A percentile compares a stretch with the other conserved stretches of the same genome.
Evolutionary conservation across 2,888 invertebrate genomes (phyloP).

Genomic region (Apodemia zela): DNA sequence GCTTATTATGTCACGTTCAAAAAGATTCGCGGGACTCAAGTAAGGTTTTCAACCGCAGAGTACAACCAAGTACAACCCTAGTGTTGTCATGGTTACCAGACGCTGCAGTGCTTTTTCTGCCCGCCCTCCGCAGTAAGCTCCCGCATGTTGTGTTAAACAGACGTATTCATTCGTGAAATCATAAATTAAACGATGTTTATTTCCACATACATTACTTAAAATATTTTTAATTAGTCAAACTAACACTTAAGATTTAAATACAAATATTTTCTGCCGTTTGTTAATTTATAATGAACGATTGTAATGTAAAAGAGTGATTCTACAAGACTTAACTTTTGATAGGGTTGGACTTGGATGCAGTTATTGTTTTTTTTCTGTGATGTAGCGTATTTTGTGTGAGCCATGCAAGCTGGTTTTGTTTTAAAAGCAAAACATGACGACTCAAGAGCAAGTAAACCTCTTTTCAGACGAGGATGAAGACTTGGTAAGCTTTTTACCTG

Average conservation of each 20-base stretch:
- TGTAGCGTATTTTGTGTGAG: constrained; percentile 55
- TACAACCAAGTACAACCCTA: constrained; percentile 21
- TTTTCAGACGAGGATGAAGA: constrained; percentile 72
- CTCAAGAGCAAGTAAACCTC: constrained; percentile 66
- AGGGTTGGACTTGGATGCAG: constrained; percentile 60
- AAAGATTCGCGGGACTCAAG: constrained; percentile 16
- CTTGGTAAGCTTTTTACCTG: constrained; percentile 51
- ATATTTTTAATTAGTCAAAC: constrained; percentile 26
- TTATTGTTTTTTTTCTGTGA: constrained; percentile 58
- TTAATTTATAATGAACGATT: constrained; percentile 9
- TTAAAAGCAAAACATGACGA: constrained; percentile 61
- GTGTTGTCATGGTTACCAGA: constrained; percentile 66
- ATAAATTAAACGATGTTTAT: constrained; percentile 34
- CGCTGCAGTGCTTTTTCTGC: constrained; percentile 67
- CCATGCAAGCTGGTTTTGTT: constrained; percentile 53
- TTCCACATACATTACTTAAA: constrained; percentile 23
- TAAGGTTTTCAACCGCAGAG: constrained; percentile 20
- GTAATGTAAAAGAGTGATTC: background rate
- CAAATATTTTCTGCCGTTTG: constrained; percentile 23
- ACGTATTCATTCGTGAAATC: constrained; percentile 32
- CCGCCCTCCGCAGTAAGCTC: constrained; percentile 72
- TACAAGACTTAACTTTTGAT: constrained; percentile 20
- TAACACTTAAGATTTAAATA: constrained; percentile 31
- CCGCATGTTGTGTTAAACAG: constrained; percentile 43
- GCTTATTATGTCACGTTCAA: constrained; percentile 13